Percentiles rank a stretch among this genome's conserved stretches.
Evolutionary conservation across 2,888 invertebrate species (phyloP).

Genomic region (Ochlodes sylvanus): DNA sequence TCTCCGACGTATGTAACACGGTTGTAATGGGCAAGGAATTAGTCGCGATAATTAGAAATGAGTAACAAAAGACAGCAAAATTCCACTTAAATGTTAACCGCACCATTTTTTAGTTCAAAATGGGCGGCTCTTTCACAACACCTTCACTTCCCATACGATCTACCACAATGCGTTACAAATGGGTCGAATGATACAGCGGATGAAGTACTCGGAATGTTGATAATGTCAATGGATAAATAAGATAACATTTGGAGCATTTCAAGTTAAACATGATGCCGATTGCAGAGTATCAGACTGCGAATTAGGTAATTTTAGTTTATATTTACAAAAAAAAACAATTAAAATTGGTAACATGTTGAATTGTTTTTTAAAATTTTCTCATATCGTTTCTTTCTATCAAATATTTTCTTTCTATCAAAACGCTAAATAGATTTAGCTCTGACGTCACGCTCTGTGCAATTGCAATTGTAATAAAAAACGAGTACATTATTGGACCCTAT

Average conservation of each 20-base stretch:
- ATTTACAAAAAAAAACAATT: too few species aligned
- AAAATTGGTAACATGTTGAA: too few species aligned
- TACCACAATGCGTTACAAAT: conserved; percentile 51
- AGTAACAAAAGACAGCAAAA: conserved; percentile 51
- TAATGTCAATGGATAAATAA: conserved; percentile 50
- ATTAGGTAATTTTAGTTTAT: too few species aligned
- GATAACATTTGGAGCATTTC: conserved; percentile 17
- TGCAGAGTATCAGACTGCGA: too few species aligned
- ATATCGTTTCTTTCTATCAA: too few species aligned
- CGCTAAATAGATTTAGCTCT: too few species aligned
- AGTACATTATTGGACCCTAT: too few species aligned
- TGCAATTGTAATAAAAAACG: too few species aligned
- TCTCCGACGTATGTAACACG: conserved; percentile 41
- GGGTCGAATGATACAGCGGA: conserved; percentile 43
- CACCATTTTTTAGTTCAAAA: conserved; percentile 60
- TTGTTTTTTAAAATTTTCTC: too few species aligned
- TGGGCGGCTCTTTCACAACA: conserved; percentile 51
- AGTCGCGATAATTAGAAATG: conserved; percentile 53
- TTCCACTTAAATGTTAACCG: conserved; percentile 63
- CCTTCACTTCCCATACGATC: conserved; percentile 53
- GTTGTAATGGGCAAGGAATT: conserved; percentile 57
- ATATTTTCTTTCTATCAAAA: too few species aligned
- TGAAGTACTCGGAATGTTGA: conserved; percentile 47
- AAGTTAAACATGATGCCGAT: not conserved
- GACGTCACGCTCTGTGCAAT: too few species aligned